Conservation (phyloP, 2,113 vertebrate genomes). For the Poecilia latipinna region DNA sequence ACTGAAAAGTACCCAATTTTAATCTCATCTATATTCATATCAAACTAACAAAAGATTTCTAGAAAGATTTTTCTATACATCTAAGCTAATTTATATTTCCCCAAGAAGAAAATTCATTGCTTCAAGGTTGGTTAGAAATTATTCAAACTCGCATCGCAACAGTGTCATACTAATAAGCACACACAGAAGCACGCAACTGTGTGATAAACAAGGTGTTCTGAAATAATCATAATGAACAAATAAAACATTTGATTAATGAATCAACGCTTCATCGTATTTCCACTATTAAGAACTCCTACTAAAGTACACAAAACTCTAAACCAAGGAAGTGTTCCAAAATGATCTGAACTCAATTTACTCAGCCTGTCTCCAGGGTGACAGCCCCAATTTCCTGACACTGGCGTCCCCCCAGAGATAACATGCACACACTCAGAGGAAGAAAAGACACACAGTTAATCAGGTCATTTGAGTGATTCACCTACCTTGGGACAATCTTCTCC, state of each 20-base stretch:
- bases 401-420: conserved; percentile 19
- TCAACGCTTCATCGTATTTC: conserved; percentile 9
- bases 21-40: not conserved
- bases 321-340: conserved; percentile 29
- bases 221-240: not conserved
- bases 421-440: conserved; percentile 40
- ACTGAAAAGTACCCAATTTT: conserved; percentile 26
- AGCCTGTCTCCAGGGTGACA: conserved; percentile 50
- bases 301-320: conserved; percentile 11
- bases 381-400: conserved; percentile 60
- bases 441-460: conserved; percentile 54
- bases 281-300: conserved; percentile 5
- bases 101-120: too few species aligned
- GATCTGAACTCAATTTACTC: conserved; percentile 56
- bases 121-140: too few species aligned
- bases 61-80: too few species aligned
- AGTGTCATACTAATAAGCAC: not conserved
- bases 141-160: not conserved
- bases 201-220: not conserved
- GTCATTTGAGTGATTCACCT: conserved; percentile 54
- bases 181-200: not conserved
- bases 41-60: not conserved
- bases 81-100: too few species aligned
- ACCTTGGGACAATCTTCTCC: conserved; percentile 99
- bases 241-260: not conserved